These are phyloP conservation scores for Paracyclopina nana DNA, from an alignment of 1,140 invertebrate species.

Conservation along the genomic window DNA sequence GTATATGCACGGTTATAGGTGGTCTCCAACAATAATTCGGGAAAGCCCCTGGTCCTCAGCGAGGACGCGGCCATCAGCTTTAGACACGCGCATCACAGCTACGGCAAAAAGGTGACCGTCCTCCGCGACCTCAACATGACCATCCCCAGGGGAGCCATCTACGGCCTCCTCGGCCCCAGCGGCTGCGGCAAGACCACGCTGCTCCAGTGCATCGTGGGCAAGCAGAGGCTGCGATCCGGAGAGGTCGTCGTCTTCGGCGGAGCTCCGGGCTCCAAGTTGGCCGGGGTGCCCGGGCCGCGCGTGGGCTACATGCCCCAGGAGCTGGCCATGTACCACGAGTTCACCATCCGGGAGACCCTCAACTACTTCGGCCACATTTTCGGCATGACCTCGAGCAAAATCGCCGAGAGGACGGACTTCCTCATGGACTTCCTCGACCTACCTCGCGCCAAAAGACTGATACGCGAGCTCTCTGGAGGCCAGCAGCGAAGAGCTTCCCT, in stretches of 20 bases:
- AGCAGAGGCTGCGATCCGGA: conserved; percentile 53
- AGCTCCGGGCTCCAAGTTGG: conserved; percentile 47
- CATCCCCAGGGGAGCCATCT: conserved; percentile 72
- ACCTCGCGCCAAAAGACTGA: conserved; percentile 56
- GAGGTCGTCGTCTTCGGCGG: conserved; percentile 68
- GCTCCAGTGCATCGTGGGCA: conserved; percentile 64
- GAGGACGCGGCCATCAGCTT: conserved; percentile 55
- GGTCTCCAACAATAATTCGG: too few relatives aligned
- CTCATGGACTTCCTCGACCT: conserved; percentile 71
- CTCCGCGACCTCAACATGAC: conserved; percentile 71
- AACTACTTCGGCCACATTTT: conserved; percentile 92
- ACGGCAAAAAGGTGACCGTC: conserved; percentile 60
- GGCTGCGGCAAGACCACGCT: conserved; percentile 69
- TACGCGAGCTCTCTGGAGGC: conserved; percentile 78
- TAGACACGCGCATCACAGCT: conserved; percentile 59
- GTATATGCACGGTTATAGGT: too few relatives aligned
- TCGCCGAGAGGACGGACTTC: conserved; percentile 60
- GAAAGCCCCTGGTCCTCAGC: too few relatives aligned
- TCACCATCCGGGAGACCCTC: conserved; percentile 83
- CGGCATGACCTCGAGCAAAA: conserved; percentile 59
- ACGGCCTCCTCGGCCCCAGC: conserved; percentile 62
- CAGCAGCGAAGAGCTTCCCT: conserved; percentile 80
- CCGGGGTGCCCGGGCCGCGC: conserved; percentile 65
- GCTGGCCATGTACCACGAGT: conserved; percentile 79
- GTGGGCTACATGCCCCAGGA: conserved; percentile 75